A percentile compares a stretch with the other conserved stretches of the same genome.
Conservation (phyloP, 2,113 vertebrate genomes). For the Dermatemys mawii region DNA sequence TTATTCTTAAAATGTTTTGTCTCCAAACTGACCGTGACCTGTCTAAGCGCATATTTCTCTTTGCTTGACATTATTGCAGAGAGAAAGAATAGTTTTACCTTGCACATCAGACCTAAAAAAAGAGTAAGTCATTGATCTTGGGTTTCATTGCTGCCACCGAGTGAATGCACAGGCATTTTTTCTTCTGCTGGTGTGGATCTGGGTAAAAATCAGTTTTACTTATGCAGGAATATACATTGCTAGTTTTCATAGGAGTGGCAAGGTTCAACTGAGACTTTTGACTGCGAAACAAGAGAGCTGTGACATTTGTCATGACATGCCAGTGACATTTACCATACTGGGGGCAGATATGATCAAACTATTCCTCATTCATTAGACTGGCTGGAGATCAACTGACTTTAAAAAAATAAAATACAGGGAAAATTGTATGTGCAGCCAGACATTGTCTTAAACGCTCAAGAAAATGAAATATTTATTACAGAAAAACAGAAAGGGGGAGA, state of each 20-base stretch:
- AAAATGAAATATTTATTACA: background rate
- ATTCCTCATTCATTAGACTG: conserved; percentile 56
- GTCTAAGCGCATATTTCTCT: conserved; percentile 64
- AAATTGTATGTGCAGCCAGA: conserved; percentile 8
- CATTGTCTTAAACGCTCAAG: conserved; percentile 3
- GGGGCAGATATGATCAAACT: conserved; percentile 64
- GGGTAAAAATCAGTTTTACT: conserved; percentile 53
- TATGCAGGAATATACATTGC: conserved; percentile 26
- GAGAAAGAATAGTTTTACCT: conserved; percentile 73
- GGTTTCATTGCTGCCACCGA: conserved; percentile 71
- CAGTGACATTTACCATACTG: conserved; percentile 67
- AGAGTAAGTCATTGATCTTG: conserved; percentile 69
- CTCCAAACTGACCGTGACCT: conserved; percentile 71
- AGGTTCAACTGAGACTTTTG: conserved; percentile 31
- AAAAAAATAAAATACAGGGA: conserved; percentile 41
- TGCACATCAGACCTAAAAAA: conserved; percentile 59
- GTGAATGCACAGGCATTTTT: conserved; percentile 48
- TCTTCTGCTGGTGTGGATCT: conserved; percentile 50
- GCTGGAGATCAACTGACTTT: conserved; percentile 56
- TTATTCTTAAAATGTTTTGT: conserved; percentile 64
- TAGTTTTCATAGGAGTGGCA: conserved; percentile 32
- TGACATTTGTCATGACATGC: conserved; percentile 67
- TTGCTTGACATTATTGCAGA: conserved; percentile 70
- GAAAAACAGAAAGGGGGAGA: background rate
- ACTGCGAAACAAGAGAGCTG: conserved; percentile 46